Evolutionary conservation across 2,797 vertebrate genomes (phyloP), one percentile per base, ranked within the genome.

Genomic region (Paramormyrops hopkinsi): DNA sequence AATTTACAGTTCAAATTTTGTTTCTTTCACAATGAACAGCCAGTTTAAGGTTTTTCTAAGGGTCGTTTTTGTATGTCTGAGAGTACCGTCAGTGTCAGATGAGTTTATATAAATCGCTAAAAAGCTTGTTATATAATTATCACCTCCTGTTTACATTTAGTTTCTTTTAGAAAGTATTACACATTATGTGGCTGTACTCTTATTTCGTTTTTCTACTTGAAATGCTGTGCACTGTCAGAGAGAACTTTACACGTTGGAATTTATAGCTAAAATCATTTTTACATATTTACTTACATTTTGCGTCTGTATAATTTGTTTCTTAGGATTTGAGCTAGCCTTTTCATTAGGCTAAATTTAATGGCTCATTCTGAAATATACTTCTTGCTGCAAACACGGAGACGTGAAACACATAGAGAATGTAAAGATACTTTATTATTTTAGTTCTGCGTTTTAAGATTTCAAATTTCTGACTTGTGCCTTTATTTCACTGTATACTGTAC

Each of bases 201-300:
- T 46, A 50, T 85, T 51, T 85, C 8, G 9, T 50, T 85, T 84
- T 85, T 22, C 82, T 85, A 85, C n/a, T 84, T 84, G 22, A 84
- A 50, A 48, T 84, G 79, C n/a, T 84, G 44, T 22, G 44, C 41
- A 46, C 82, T 73, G 65, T 48, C 65, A 37, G 29, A 48, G 79
- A 46, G 19, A 41, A 19, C 82, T 84, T 84, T 84, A 22, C 56
- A 25, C 22, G 59, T 62, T 25, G 59, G 2, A 62, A 62, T 25
- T 62, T 8, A 25, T 65, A 65, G 59, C 56, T 25, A 25, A 65
- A 11, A 54, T 17, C 14, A 22, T 76, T 76, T 73, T 76, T 33
- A 76, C 33, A 76, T 76, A 2, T 76, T 37, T 12, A 69, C 56
- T 19, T 73, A 73, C 17, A 76, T 76, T 76, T 76, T 37, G 29